These are phyloP conservation scores for Coregonus sp. DNA, from an alignment of 2,797 vertebrate species.

Conservation along the genomic window DNA sequence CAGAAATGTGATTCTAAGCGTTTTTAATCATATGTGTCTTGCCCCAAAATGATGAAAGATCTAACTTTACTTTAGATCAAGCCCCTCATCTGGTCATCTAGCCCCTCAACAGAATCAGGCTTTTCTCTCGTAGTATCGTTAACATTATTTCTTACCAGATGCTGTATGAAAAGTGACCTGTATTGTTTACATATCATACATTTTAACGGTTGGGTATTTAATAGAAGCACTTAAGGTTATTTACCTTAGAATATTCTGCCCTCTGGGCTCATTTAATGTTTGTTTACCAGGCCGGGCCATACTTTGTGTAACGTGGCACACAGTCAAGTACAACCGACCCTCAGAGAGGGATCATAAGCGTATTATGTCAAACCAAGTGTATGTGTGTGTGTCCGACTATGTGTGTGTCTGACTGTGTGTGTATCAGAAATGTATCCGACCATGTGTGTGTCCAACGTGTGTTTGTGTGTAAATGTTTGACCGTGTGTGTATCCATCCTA, in stretches of 20 bases:
- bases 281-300: conserved; percentile 40
- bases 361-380: background rate
- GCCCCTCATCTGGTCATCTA: conserved; percentile 44
- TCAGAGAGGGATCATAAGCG: conserved; percentile 24
- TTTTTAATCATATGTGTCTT: conserved; percentile 50
- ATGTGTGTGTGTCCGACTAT: no score
- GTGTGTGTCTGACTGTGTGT: no score
- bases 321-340: conserved; percentile 44
- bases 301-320: conserved; percentile 42
- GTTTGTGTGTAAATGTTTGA: background rate
- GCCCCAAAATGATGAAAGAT: conserved; percentile 48
- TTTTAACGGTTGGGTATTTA: conserved; percentile 34
- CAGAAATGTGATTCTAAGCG: conserved; percentile 10
- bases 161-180: conserved; percentile 4
- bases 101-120: conserved; percentile 30
- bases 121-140: conserved; percentile 9
- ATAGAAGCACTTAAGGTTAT: conserved; percentile 37
- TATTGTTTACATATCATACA: conserved; percentile 30
- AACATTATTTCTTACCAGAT: conserved; percentile 14
- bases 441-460: background rate
- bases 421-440: no score
- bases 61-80: conserved; percentile 59
- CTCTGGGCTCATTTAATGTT: conserved; percentile 11
- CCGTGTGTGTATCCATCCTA: conserved; percentile 20
- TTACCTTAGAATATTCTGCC: conserved; percentile 30